Evolutionary conservation across 1,140 invertebrate genomes (phyloP), one percentile per base, ranked within the genome.

Genomic region (Hylyphantes graminicola): DNA sequence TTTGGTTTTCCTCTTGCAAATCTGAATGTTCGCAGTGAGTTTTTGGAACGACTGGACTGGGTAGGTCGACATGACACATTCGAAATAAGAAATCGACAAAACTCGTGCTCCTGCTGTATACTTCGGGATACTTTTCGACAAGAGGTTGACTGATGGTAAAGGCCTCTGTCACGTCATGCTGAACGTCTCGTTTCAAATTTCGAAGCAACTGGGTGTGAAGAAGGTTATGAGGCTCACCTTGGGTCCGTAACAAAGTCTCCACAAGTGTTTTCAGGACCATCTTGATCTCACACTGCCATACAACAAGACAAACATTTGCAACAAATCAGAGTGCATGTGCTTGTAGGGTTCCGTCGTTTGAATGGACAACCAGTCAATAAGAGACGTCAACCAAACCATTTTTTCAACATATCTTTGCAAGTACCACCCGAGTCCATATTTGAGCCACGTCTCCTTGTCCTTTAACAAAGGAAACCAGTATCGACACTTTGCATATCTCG

Each of bases 51-150:
- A 35, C 35, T 35, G 35, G 5, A 35, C 35, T 35, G 35, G 35
- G 35, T 35, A 35, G 35, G 35, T 35, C 35, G 35, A 5, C 65
- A 50, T 68, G 11, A 17, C 68, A 72, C 7, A 72, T 7, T 15
- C 19, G n/a, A 19, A 72, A 72, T 54, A 72, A 72, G 17, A 72
- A 72, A 54, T 72, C 68, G 50, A 72, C 51, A 55, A 72, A 72
- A 21, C 68, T 72, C 5, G 7, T 53, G n/a, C 68, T 72, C 7
- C 12, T 11, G 5, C 48, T 6, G 13, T 53, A 72, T 17, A 72
- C 0, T 0, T 72, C 68, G 8, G 48, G 10, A 21, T 72, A 54
- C 8, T 19, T 50, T 7, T 54, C 50, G 0, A 72, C 11, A 8
- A 72, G 50, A 11, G 68, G 68, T 19, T 54, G 50, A 17, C 68